Percentiles rank a stretch among this genome's conserved stretches.
Conservation (phyloP, 2,113 vertebrate species). For the Chloropsis cyanopogon region DNA sequence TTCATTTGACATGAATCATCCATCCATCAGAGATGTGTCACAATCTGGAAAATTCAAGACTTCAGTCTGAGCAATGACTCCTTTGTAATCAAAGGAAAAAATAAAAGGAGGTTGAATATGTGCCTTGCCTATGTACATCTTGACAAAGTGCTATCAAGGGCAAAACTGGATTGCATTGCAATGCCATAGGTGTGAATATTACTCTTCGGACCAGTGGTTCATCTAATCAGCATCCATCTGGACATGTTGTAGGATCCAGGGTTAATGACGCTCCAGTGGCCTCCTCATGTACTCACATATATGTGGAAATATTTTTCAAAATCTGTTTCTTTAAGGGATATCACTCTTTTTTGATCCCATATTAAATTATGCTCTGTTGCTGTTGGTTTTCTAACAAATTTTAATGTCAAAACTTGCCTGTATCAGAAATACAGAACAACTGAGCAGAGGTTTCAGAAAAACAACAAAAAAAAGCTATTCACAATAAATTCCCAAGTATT, state of each 20-base stretch:
- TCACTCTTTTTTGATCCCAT: background rate
- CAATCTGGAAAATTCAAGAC: background rate
- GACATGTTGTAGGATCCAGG: background rate
- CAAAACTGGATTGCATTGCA: background rate
- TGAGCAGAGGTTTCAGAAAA: background rate
- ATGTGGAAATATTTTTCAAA: background rate
- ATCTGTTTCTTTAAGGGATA: background rate
- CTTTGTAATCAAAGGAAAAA: background rate
- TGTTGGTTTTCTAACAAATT: background rate
- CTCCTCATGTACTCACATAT: background rate
- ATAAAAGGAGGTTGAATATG: background rate
- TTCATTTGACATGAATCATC: background rate
- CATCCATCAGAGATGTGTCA: background rate
- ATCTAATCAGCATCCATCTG: background rate
- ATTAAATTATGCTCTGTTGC: background rate
- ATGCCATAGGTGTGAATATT: background rate
- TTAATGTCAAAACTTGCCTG: background rate
- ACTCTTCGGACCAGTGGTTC: background rate
- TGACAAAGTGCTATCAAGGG: background rate
- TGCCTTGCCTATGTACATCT: background rate
- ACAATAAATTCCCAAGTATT: background rate
- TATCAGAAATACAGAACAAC: background rate
- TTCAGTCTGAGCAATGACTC: background rate
- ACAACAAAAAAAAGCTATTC: background rate
- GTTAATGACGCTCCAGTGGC: background rate